phyloP scores from a whole-genome alignment of 2,888 invertebrate species.

The Crossocerus cetratus region DNA sequence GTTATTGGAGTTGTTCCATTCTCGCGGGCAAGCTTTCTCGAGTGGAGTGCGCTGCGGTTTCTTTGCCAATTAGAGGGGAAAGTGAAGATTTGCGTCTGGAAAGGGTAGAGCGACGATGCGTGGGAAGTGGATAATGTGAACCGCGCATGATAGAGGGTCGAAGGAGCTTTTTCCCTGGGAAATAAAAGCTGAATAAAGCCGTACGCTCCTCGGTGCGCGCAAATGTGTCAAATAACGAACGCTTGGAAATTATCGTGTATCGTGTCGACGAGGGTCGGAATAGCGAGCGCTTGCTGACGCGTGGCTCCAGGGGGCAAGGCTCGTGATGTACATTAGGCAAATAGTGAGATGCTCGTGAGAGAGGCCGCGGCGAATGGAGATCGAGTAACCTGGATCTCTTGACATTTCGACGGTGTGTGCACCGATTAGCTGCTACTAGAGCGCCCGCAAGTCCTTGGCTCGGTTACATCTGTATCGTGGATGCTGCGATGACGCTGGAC shows the following conservation, averaged over 20 bases:
- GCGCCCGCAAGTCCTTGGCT: background rate
- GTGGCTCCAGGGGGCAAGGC: background rate
- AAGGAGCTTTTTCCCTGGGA: conserved; percentile 26
- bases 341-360: conserved; percentile 30
- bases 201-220: conserved; percentile 20
- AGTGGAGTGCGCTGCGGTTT: no score
- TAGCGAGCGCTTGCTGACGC: background rate
- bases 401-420: conserved; percentile 35
- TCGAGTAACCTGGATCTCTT: conserved; percentile 50
- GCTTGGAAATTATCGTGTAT: background rate
- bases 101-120: no score
- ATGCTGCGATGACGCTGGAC: conserved; percentile 43
- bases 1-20: no score
- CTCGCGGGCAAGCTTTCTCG: no score
- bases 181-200: conserved; percentile 15
- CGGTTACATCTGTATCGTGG: conserved; percentile 14
- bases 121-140: no score
- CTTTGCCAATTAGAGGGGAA: no score
- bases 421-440: conserved; percentile 3
- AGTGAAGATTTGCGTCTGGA: no score
- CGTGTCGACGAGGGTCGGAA: background rate
- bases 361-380: conserved; percentile 17
- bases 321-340: conserved; percentile 16
- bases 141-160: background rate
- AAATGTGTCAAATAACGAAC: conserved; percentile 33